phyloP scores from a whole-genome alignment of 2,888 invertebrate species.

The Gasteruption jaculator region DNA sequence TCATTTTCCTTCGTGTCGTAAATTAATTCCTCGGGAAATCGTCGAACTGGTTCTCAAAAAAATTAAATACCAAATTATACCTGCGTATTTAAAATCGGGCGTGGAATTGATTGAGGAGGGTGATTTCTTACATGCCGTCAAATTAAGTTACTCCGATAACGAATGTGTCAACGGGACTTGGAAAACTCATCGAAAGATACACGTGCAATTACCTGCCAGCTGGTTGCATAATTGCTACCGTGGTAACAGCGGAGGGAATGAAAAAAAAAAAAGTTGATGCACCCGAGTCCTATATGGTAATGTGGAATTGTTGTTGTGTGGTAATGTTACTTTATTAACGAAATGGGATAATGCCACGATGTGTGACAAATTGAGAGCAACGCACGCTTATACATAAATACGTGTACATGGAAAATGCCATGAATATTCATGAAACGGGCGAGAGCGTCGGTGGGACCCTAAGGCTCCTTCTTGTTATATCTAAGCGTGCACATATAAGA shows the following conservation, averaged over 20 bases:
- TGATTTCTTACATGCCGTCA: too few species aligned
- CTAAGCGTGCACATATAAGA: too few species aligned
- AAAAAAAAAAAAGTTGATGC: conserved; percentile 20
- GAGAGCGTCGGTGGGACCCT: conserved; percentile 19
- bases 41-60: too few species aligned
- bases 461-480: too few species aligned
- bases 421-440: conserved; percentile 44
- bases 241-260: conserved; percentile 21
- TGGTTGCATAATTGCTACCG: conserved; percentile 37
- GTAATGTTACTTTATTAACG: conserved; percentile 47
- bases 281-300: too few species aligned
- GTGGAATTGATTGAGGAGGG: too few species aligned
- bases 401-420: conserved; percentile 35
- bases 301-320: too few species aligned
- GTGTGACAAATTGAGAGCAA: conserved; percentile 52
- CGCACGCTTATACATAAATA: conserved; percentile 34
- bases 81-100: too few species aligned
- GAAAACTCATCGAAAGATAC: conserved; percentile 29
- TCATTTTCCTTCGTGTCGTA: too few species aligned
- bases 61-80: too few species aligned
- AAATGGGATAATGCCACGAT: conserved; percentile 49
- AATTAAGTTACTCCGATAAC: not conserved
- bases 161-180: conserved; percentile 21
- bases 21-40: too few species aligned
- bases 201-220: conserved; percentile 34